Evolutionary conservation across 2,113 vertebrate species (phyloP), one percentile per base, ranked within the genome.

Genomic region (Alaudala cheleensis): DNA sequence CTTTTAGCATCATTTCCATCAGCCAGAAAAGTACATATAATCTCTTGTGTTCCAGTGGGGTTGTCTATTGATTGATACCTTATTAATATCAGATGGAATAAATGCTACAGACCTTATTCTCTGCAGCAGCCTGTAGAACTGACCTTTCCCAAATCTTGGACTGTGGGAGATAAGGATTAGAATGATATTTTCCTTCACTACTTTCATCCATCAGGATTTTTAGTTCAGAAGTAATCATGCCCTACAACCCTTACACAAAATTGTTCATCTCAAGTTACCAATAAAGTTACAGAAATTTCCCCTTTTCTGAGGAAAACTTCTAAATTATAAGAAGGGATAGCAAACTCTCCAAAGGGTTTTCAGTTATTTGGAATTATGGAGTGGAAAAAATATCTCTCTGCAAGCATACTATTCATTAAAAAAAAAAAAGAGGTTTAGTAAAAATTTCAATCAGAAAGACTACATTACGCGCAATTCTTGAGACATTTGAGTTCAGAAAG

Each of bases 351-450:
- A 40, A 21, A 62, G 50, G 18, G 8, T 13, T 77, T 95, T 90
- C 81, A 64, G 37, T 39, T 80, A 50, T 69, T 58, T 47, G 67
- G 66, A 80, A 83, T 73, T 80, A 83, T 4, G 5, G 3, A 86
- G 18, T 57, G 70, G 61, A 84, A 85, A 88, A 83, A 77, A 39
- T 12, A 86, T 33, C 16, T 83, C 58, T 60, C 76, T 77, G 71
- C 61, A 88, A 86, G 29, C 26, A 33, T 20, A 42, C 4, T 60
- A 25, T 28, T 76, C 9, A 49, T 94, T 82, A 21, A 50, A 40
- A 56, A 21, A 50, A 40, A 56, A 65, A 74, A 78, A 66, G 5
- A 72, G 37, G 21, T n/a, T 62, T 53, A 50, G 10, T 45, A 87
- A 91, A 65, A 53, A 73, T 21, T 20, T 61, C n/a, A 61, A 65